Conservation (phyloP, 2,888 invertebrate species). For the Chrysina gloriosa region DNA sequence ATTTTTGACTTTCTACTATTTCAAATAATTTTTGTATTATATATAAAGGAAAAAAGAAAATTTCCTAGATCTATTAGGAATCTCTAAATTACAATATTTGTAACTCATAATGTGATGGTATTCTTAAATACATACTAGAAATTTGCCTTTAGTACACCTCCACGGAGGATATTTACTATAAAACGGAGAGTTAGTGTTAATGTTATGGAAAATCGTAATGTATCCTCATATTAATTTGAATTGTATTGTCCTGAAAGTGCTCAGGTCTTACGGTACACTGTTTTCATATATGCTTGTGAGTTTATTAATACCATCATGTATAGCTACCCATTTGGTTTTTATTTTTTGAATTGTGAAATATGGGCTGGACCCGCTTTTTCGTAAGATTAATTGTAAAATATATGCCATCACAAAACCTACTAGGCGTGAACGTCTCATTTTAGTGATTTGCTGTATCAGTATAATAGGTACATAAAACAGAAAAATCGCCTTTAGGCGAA, state of each 20-base stretch:
- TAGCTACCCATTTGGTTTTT: not conserved
- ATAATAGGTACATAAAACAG: too few species aligned
- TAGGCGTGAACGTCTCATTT: constrained; percentile 11
- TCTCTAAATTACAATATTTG: constrained; percentile 15
- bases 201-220: too few species aligned
- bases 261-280: not conserved
- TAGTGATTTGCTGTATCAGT: constrained; percentile 14
- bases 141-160: too few species aligned
- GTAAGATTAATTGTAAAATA: not conserved
- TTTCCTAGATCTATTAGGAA: constrained; percentile 22
- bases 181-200: too few species aligned
- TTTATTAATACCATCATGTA: not conserved
- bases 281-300: not conserved
- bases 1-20: constrained; percentile 30
- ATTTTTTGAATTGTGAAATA: not conserved
- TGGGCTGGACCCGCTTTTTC: constrained; percentile 4
- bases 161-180: too few species aligned
- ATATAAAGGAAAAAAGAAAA: constrained; percentile 2
- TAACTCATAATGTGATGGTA: not conserved
- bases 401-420: not conserved
- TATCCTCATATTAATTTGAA: not conserved
- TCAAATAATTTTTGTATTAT: constrained; percentile 33
- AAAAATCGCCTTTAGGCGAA: not conserved
- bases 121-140: not conserved
- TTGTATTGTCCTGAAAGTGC: not conserved